These are phyloP conservation scores for Sturnira hondurensis DNA, from an alignment of 2,113 vertebrate genomes.

Conservation along the genomic window DNA sequence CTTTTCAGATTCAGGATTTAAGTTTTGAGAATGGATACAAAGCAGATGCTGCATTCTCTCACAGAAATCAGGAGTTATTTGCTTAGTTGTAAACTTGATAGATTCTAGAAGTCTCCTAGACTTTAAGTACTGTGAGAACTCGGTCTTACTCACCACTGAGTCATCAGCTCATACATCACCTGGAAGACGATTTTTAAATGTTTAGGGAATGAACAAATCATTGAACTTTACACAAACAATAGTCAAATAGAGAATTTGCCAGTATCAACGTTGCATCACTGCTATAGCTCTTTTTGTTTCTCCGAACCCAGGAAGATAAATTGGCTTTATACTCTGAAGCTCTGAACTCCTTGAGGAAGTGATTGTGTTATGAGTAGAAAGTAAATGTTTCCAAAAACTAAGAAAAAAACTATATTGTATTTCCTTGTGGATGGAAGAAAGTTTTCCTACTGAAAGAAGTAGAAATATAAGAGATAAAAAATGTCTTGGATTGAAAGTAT, in stretches of 20 bases:
- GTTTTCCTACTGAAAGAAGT: background rate
- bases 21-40: background rate
- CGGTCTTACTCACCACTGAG: background rate
- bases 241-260: background rate
- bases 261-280: background rate
- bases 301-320: background rate
- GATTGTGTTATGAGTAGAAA: background rate
- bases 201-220: slow-evolving; percentile 2
- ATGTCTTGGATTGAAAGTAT: background rate
- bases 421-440: background rate
- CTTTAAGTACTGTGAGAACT: background rate
- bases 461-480: background rate
- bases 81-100: background rate
- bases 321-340: background rate
- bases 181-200: background rate
- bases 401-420: background rate
- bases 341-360: background rate
- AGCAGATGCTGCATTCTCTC: background rate
- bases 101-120: background rate
- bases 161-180: background rate
- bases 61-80: background rate
- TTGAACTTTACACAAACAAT: background rate
- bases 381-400: background rate
- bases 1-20: background rate
- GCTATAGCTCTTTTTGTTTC: background rate